Conservation (phyloP, 2,113 vertebrate genomes). For the Neogobius melanostomus region DNA sequence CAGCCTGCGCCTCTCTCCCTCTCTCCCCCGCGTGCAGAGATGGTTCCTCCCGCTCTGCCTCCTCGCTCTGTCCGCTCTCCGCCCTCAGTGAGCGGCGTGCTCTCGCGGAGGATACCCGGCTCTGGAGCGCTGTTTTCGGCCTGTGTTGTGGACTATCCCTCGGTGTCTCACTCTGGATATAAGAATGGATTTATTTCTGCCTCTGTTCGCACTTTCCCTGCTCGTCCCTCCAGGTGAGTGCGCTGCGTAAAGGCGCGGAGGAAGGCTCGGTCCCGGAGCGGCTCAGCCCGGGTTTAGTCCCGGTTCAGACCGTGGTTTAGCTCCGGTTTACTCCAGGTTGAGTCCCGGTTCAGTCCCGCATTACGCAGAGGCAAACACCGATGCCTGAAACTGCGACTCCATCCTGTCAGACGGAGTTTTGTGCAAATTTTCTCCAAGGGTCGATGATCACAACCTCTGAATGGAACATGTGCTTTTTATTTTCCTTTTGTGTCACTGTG, state of each 20-base stretch:
- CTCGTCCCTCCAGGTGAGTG: neutral
- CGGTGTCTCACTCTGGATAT: neutral
- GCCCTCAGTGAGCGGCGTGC: neutral
- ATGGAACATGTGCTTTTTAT: no score
- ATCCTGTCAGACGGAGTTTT: no score
- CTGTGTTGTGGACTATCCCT: neutral
- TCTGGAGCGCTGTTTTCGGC: neutral
- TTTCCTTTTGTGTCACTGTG: no score
- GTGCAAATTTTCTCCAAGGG: no score
- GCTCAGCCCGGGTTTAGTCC: neutral
- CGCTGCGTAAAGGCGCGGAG: neutral
- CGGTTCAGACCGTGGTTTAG: neutral
- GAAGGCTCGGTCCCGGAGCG: neutral
- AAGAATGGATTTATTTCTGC: neutral
- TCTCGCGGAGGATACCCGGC: neutral
- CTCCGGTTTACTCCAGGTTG: neutral
- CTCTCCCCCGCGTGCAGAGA: neutral
- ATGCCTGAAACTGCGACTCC: no score
- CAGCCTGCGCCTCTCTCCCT: neutral
- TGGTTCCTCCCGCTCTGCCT: neutral
- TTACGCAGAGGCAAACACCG: no score
- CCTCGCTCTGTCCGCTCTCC: neutral
- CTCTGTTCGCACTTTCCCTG: neutral
- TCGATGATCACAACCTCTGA: no score
- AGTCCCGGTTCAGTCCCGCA: neutral